Evolutionary conservation across 2,888 invertebrate species (phyloP), one percentile per base, ranked within the genome.

Genomic region (Sicus ferrugineus): DNA sequence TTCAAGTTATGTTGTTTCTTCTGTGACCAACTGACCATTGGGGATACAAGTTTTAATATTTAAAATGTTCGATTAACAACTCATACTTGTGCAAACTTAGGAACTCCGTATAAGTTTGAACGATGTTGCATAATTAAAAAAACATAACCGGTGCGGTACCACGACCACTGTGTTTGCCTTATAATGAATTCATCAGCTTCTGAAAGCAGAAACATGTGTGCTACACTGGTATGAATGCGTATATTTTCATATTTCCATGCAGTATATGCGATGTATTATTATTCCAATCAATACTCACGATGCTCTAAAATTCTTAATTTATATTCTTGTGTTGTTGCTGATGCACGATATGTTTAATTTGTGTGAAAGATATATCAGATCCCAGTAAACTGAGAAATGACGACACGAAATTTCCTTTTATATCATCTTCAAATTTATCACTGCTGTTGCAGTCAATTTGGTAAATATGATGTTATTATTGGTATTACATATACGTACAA

Each of bases 71-170:
- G 30, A 28, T 61, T 34, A 48, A 52, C 21, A 23, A 52, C 6
- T 19, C 52, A n/a, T n/a, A n/a, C n/a, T n/a, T n/a, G 19, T 46
- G n/a, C 6, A 16, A 19, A 3, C 19, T 23, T 28, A 23, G 28
- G 14, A 54, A 54, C 28, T 11, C 28, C 23, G 14, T 26, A 9
- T 28, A 54, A 54, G 54, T 54, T 54, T 52, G 6, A 52, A 58
- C 46, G 34, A 56, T 52, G 52, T 50, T 70, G 54, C 34, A 63
- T 62, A 67, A 70, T 67, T 63, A 58, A 70, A n/a, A 54, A 42
- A 70, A 67, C 70, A 70, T 70, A 70, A 67, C 54, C 67, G 34
- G 23, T 56, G 30, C 54, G 19, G 26, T 59, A 46, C 50, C 52
- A 42, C 46, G 3, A 16, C 28, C 19, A 26, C 14, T 54, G 54